Base-by-base conservation (phyloP, 2,113 vertebrate genomes). In the Chaenogobius annularis region DNA sequence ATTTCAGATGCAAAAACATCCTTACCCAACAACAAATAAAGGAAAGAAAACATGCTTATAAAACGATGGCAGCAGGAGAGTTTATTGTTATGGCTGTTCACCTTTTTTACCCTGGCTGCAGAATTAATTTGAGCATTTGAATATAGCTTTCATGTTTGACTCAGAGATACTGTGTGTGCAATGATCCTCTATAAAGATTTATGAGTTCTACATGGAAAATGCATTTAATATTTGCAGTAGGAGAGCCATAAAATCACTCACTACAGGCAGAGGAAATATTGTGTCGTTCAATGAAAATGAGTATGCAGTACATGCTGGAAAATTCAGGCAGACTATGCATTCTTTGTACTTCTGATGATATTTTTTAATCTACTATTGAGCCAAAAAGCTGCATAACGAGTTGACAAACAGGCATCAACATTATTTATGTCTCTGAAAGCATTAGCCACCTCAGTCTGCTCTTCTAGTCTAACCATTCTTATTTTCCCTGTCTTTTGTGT, bases 111-210 rank as follows among this genome's bases (percentile, higher is more conserved):
- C 81, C 81, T 75, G 72, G 71, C 78, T 74, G 70, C 72, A 79
- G 86, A 89, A 88, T 90, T 88, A 81, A 87, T 90, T 89, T 83
- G 62, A 77, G 76, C 79, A 80, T 87, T 89, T 88, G 83, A 87
- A 91, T 87, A 75, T 85, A 87, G 86, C 47, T 26, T 77, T 86
- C 80, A 86, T 88, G 85, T 86, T 87, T 80, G 62, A 76, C 84
- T 78, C 26, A 26, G 75, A 87, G 77, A 88, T 81, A 87, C 72
- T 72, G 88, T 73, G 71, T 84, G 66, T 72, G 77, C 75, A 81
- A 79, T 85, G 84, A 83, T 87, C 78, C 78, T 81, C 81, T 82
- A 85, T 88, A 88, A 90, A 85, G 81, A 82, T 78, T 77, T 56
- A 81, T 82, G 85, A 78, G 70, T 73, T 68, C 75, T 85, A 78